Percentiles rank a stretch among this genome's conserved stretches.
phyloP scores from a whole-genome alignment of 2,888 invertebrate genomes.

The Euspilapteryx auroguttella region DNA sequence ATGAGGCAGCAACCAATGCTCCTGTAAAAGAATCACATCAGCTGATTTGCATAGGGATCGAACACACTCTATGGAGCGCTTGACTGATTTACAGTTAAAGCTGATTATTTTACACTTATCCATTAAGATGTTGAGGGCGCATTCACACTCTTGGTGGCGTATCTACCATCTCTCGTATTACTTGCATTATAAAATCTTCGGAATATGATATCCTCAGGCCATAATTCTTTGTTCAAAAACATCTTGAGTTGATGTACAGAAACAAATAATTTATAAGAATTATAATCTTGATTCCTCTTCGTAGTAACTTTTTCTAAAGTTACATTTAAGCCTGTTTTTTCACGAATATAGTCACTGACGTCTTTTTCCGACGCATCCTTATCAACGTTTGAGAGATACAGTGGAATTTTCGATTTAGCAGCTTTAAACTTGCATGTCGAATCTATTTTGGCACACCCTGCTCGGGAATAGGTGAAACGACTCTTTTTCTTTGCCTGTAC shows the following conservation, averaged over 20 bases:
- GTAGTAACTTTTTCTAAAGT: conserved; percentile 9
- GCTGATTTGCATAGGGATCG: too few species aligned
- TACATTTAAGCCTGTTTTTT: conserved; percentile 7
- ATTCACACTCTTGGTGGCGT: too few species aligned
- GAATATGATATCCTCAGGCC: conserved; percentile 9
- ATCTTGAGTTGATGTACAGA: conserved; percentile 7
- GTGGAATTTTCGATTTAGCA: conserved; percentile 9
- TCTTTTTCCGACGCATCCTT: conserved; percentile 8
- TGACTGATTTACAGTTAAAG: too few species aligned
- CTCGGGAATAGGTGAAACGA: background rate
- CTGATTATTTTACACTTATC: too few species aligned
- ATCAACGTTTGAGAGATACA: conserved; percentile 10
- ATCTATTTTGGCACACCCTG: background rate
- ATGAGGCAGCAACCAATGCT: too few species aligned
- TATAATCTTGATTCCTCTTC: conserved; percentile 8
- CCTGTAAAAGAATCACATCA: too few species aligned
- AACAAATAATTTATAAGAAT: conserved; percentile 11
- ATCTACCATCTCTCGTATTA: too few species aligned
- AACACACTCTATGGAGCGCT: too few species aligned
- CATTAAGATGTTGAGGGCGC: too few species aligned
- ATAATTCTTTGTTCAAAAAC: conserved; percentile 10
- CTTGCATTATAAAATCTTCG: background rate
- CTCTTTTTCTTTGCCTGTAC: conserved; percentile 1
- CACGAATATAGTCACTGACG: conserved; percentile 8
- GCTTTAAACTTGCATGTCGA: conserved; percentile 8